phyloP scores from a whole-genome alignment of 2,113 vertebrate genomes.

The Hiodon tergisus region DNA sequence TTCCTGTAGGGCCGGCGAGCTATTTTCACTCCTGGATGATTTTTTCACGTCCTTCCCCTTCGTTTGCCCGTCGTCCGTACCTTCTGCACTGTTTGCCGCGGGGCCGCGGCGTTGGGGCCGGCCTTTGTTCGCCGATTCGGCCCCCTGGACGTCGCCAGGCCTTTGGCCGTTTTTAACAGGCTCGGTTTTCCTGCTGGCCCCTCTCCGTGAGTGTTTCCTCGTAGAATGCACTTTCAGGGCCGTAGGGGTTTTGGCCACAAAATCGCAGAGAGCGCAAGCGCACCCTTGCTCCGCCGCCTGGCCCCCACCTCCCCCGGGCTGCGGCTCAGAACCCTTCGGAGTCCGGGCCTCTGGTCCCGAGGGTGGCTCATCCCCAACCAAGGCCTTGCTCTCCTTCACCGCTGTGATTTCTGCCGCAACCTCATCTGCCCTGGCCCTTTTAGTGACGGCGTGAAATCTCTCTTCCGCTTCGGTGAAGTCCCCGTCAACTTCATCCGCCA shows the following conservation, averaged over 20 bases:
- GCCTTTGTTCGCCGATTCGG: slow-evolving; percentile 26
- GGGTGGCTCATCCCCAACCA: not conserved
- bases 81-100: slow-evolving; percentile 37
- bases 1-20: slow-evolving; percentile 40
- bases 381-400: slow-evolving; percentile 4
- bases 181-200: not conserved
- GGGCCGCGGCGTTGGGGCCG: slow-evolving; percentile 27
- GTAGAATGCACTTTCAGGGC: slow-evolving; percentile 64
- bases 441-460: slow-evolving; percentile 43
- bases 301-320: slow-evolving; percentile 17
- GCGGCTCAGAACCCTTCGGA: not conserved
- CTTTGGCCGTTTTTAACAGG: slow-evolving; percentile 21
- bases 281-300: slow-evolving; percentile 14
- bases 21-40: slow-evolving; percentile 53
- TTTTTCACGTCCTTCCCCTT: not conserved
- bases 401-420: slow-evolving; percentile 18
- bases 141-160: slow-evolving; percentile 19
- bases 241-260: slow-evolving; percentile 57
- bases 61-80: not conserved
- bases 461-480: slow-evolving; percentile 32
- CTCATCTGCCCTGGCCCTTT: slow-evolving; percentile 51
- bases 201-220: slow-evolving; percentile 46
- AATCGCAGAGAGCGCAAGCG: slow-evolving; percentile 50
- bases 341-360: not conserved
- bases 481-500: slow-evolving; percentile 43